Percentiles rank a stretch among this genome's conserved stretches.
These are phyloP conservation scores for Andrena fulva DNA, from an alignment of 2,888 invertebrate species.

Conservation along the genomic window DNA sequence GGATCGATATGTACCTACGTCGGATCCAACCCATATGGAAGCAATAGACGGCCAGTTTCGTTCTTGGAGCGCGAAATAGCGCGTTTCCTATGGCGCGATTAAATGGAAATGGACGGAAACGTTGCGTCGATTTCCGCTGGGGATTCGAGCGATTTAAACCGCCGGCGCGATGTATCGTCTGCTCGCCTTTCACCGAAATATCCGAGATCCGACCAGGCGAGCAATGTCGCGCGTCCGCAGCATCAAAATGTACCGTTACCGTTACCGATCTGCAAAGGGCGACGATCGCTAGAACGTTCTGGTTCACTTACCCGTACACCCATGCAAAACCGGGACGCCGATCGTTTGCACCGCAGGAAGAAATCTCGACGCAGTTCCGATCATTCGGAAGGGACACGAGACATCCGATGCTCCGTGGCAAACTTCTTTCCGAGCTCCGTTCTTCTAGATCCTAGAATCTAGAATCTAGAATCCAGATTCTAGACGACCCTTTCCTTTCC, in stretches of 20 bases:
- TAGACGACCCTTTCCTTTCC: too few relatives aligned
- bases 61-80: background rate
- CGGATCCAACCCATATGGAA: constrained; percentile 22
- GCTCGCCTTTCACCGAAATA: constrained; percentile 17
- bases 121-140: background rate
- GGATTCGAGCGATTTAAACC: background rate
- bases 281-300: constrained; percentile 9
- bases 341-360: constrained; percentile 7
- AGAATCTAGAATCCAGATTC: too few relatives aligned
- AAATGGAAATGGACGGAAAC: constrained; percentile 41
- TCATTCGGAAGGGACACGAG: constrained; percentile 32
- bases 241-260: constrained; percentile 20
- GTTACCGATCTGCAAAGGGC: constrained; percentile 10
- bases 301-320: constrained; percentile 72
- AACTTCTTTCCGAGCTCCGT: too few relatives aligned
- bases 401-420: background rate
- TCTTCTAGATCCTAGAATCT: too few relatives aligned
- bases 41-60: background rate
- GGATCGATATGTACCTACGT: background rate
- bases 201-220: background rate
- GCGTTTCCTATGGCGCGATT: background rate
- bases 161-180: background rate
- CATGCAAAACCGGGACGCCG: constrained; percentile 67
- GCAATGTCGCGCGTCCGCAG: background rate
- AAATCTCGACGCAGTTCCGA: constrained; percentile 9